A percentile compares a stretch with the other conserved stretches of the same genome.
Conservation (phyloP, 92 coral and sea anemone genomes). For the Blastomussa wellsi region DNA sequence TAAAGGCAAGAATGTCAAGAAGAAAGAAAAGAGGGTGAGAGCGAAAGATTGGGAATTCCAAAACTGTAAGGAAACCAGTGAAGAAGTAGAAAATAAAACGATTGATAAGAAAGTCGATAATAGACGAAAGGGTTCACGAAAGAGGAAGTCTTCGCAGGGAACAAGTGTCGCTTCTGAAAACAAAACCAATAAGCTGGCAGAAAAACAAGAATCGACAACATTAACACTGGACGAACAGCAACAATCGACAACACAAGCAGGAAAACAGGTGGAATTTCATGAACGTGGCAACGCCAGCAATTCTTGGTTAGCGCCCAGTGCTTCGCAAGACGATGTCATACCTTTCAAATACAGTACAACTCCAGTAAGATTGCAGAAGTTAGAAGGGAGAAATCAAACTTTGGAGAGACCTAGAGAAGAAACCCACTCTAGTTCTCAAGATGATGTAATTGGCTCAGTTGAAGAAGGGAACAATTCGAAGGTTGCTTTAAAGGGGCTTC, state of each 20-base stretch:
- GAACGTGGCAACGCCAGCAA: neutral
- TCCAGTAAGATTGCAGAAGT: slow-evolving; percentile 9
- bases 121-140: neutral
- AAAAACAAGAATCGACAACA: neutral
- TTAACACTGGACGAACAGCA: neutral
- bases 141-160: neutral
- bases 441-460: neutral
- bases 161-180: neutral
- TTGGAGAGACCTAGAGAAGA: neutral
- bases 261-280: neutral
- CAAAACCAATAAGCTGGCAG: neutral
- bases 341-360: slow-evolving; percentile 20
- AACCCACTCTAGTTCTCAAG: neutral
- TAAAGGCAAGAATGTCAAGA: neutral
- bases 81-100: neutral
- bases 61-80: neutral
- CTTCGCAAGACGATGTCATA: neutral
- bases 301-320: neutral
- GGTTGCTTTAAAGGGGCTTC: neutral
- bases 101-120: neutral
- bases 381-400: neutral
- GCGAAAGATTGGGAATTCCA: neutral
- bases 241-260: neutral
- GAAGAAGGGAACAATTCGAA: neutral
- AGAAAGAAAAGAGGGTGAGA: neutral